Percentiles rank a stretch among this genome's conserved stretches.
These are phyloP conservation scores for Rhagologus leucostigma DNA, from an alignment of 2,113 vertebrate species.

Conservation along the genomic window DNA sequence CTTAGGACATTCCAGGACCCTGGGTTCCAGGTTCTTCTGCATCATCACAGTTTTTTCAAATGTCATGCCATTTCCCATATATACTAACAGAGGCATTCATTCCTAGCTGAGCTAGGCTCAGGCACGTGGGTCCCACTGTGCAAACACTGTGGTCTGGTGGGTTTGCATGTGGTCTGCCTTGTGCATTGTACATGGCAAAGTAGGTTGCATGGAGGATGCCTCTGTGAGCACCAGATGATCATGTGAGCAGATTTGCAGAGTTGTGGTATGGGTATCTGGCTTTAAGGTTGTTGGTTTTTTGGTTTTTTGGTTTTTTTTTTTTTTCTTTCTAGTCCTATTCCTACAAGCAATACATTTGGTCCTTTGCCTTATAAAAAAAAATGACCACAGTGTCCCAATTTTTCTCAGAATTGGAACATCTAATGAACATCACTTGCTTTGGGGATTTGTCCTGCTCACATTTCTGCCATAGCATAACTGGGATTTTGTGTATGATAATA, in stretches of 20 bases:
- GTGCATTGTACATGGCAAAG: not conserved
- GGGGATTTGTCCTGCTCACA: conserved; percentile 3
- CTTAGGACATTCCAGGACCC: not conserved
- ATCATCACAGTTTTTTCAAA: not conserved
- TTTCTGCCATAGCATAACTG: not conserved
- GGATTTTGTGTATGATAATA: not conserved
- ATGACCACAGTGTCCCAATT: not conserved
- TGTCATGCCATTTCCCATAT: not conserved
- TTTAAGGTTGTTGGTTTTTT: not conserved
- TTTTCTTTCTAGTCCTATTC: not conserved
- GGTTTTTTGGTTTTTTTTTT: too few relatives aligned
- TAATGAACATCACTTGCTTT: not conserved
- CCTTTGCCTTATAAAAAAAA: not conserved
- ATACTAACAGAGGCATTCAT: not conserved
- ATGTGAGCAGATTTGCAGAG: not conserved
- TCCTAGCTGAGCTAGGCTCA: not conserved
- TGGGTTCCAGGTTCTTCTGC: not conserved
- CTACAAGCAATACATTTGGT: not conserved
- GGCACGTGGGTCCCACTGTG: not conserved
- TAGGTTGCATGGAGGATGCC: not conserved
- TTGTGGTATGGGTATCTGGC: not conserved
- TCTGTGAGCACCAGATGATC: not conserved
- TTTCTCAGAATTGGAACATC: conserved; percentile 22
- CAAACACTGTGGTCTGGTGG: not conserved
- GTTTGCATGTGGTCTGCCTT: not conserved